Evolutionary conservation across 2,797 vertebrate species (phyloP), one percentile per base, ranked within the genome.

Genomic region (Acanthopagrus latus): DNA sequence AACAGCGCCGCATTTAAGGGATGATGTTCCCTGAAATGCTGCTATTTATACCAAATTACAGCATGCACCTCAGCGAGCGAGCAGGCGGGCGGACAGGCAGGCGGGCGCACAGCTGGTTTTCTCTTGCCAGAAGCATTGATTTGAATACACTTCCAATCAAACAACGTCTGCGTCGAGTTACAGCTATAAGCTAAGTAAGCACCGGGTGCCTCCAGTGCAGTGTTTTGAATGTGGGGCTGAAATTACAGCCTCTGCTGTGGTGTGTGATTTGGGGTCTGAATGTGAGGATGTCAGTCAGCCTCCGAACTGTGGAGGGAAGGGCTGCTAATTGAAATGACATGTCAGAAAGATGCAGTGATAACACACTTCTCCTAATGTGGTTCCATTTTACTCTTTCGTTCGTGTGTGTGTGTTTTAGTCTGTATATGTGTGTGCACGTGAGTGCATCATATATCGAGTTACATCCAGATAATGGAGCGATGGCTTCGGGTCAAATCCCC

Each of bases 41-140:
- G 54, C 89, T 91, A 88, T 92, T 92, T 92, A 85, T 91, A 90
- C 80, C 85, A 89, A 93, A 94, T 91, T 93, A 93, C 86, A 92
- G 89, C 75, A 64, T 77, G 86, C 82, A 83, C 85, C 83, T 87
- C 85, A 57, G 80, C 70, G 20, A 12, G 68, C 18, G n/a, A 38
- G 38, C 38, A 1, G 2, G 38, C 8, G 9, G 2, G 38, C 38
- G 7, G 8, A 33, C 33, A 7, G 29, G 29, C 29, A 29, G 29
- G n/a, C n/a, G n/a, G 71, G 81, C 12, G 13, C 20, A 2, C 80
- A 65, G 87, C 83, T 74, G 88, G 59, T 68, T 85, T 64, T 72
- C 83, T 85, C 46, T 14, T 78, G 77, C 88, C 86, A 79, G 76
- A 63, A 68, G 80, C 89, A 93, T 92, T 84, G 91, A 93, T 92